A percentile compares a stretch with the other conserved stretches of the same genome.
These are phyloP conservation scores for Drosophila tropicalis DNA, from an alignment of 1,140 invertebrate species.

Conservation along the genomic window DNA sequence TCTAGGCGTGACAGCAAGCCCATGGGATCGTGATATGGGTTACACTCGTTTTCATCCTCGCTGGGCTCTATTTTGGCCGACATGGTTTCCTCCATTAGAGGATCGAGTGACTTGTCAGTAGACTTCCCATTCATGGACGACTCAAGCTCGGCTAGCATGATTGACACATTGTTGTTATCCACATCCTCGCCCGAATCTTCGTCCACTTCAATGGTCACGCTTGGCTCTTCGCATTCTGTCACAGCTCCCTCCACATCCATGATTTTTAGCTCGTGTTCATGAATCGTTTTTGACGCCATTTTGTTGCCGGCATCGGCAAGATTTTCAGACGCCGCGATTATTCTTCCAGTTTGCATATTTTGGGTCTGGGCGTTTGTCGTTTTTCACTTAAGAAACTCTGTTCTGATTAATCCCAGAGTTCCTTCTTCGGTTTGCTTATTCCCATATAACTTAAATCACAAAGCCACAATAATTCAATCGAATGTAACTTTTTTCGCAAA, in stretches of 20 bases:
- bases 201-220: conserved; percentile 45
- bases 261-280: conserved; percentile 56
- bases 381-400: not conserved
- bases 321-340: not conserved
- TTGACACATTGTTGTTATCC: not conserved
- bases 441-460: too few species aligned
- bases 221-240: not conserved
- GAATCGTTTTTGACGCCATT: conserved; percentile 58
- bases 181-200: conserved; percentile 32
- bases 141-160: conserved; percentile 19
- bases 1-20: conserved; percentile 58
- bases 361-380: too few species aligned
- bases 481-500: not conserved
- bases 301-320: conserved; percentile 42
- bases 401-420: not conserved
- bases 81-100: conserved; percentile 25
- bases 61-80: conserved; percentile 54
- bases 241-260: conserved; percentile 63
- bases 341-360: not conserved
- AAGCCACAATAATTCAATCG: not conserved
- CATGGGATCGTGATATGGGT: conserved; percentile 61
- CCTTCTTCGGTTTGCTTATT: too few species aligned
- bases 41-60: conserved; percentile 41
- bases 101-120: conserved; percentile 1
- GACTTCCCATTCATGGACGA: conserved; percentile 24